Evolutionary conservation across 2,888 invertebrate species (phyloP), one percentile per base, ranked within the genome.

Genomic region (Campaea margaritaria): DNA sequence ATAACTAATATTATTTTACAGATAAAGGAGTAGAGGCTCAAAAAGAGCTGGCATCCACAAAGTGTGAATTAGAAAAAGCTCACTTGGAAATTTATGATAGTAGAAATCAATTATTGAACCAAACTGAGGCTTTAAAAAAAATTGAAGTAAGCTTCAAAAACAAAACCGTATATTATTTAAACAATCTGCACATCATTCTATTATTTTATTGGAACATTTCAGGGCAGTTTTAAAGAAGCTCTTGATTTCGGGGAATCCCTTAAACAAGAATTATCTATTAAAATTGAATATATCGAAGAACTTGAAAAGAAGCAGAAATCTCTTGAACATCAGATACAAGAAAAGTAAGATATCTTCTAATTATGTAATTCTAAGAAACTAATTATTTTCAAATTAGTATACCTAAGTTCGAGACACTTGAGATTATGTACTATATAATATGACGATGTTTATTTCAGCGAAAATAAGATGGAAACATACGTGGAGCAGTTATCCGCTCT

Each of bases 381-480:
- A 36, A 16, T 38, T 54, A n/a, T n/a, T n/a, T n/a, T n/a, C n/a
- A 42, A n/a, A 10, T 9, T 9, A n/a, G n/a, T n/a, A 34, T 34
- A 9, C 9, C 1, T 34, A 11, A 9, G 42, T 16, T 8, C 3
- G 15, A n/a, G n/a, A n/a, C 42, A 21, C 21, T 2, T 21, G 5
- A 3, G 21, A 3, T 2, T 21, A 3, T 5, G 21, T 21, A 21
- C 5, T 21, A 21, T 21, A n/a, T 21, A 21, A 21, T 21, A 21
- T 21, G 21, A 21, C 2, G 5, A 21, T 21, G 21, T 38, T 46
- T 41, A 12, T 81, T 68, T 46, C 68, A 92, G 91, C 66, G 85
- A 88, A 75, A 65, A 45, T 4, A 88, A 90, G 76, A 83, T 87
- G 81, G 74, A 70, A 58, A 68, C 73, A 0, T 89, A 91, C 64